Percentiles rank a stretch among this genome's conserved stretches.
Conservation (phyloP, 2,888 invertebrate species). For the Agrochola lota region DNA sequence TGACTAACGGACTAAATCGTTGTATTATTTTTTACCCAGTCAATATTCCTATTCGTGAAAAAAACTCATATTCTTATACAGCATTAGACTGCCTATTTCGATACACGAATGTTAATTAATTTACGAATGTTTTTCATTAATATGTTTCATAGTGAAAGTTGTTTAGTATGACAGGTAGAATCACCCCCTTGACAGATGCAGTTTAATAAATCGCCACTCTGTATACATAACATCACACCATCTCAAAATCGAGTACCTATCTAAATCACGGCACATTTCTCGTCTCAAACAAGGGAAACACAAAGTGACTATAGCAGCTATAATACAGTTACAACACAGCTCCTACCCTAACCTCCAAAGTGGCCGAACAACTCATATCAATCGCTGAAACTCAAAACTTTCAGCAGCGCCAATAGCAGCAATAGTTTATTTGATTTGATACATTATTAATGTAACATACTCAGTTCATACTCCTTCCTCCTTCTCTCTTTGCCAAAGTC, state of each 20-base stretch:
- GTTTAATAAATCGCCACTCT: too few relatives aligned
- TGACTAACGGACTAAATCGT: too few relatives aligned
- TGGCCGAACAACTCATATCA: slow-evolving; percentile 63
- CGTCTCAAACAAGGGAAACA: neutral
- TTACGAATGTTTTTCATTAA: too few relatives aligned
- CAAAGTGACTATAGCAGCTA: neutral
- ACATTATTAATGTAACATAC: slow-evolving; percentile 65
- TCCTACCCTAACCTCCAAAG: slow-evolving; percentile 37
- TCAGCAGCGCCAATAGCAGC: slow-evolving; percentile 47
- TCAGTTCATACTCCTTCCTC: slow-evolving; percentile 36
- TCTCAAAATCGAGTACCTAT: slow-evolving; percentile 2
- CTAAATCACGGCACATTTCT: neutral
- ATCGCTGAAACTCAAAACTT: slow-evolving; percentile 62
- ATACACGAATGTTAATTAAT: too few relatives aligned
- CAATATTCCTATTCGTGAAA: too few relatives aligned
- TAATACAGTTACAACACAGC: slow-evolving; percentile 19
- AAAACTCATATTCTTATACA: too few relatives aligned
- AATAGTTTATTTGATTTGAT: slow-evolving; percentile 67
- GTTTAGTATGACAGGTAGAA: too few relatives aligned
- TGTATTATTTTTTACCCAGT: too few relatives aligned
- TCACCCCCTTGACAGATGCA: too few relatives aligned
- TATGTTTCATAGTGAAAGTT: too few relatives aligned
- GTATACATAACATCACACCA: neutral
- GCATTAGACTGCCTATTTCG: too few relatives aligned
- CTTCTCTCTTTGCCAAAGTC: slow-evolving; percentile 41